phyloP scores from a whole-genome alignment of 2,888 invertebrate species.

The Lasioglossum pauxillum region DNA sequence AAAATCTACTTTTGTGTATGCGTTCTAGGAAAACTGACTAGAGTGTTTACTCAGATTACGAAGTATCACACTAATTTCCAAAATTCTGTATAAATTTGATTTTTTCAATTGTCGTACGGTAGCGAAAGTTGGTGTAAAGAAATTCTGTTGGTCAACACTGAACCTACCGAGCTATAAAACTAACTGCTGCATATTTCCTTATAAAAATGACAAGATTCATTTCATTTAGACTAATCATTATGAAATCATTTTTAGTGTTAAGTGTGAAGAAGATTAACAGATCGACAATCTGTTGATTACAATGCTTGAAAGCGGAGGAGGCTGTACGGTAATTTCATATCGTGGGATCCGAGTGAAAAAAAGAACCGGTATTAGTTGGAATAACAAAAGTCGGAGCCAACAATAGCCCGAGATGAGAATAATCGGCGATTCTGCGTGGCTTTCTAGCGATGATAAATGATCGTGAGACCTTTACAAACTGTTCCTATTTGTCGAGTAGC shows the following conservation, averaged over 20 bases:
- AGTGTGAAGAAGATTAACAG: too few species aligned
- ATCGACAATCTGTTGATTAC: not conserved
- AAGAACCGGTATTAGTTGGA: not conserved
- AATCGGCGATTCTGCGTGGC: not conserved
- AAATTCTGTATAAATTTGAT: not conserved
- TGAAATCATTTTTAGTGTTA: too few species aligned
- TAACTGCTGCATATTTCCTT: too few species aligned
- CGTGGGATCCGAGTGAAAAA: not conserved
- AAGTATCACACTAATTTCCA: not conserved
- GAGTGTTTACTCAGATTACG: not conserved
- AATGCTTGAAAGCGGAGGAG: not conserved
- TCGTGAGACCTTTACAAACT: not conserved
- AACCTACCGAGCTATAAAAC: too few species aligned
- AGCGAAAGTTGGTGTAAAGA: too few species aligned
- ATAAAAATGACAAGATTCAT: too few species aligned
- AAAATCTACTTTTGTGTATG: too few species aligned
- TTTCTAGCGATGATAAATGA: not conserved
- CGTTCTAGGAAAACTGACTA: too few species aligned
- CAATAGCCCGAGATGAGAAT: not conserved
- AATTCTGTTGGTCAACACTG: too few species aligned
- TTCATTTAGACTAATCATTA: too few species aligned
- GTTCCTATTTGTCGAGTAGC: constrained; percentile 4
- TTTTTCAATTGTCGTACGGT: too few species aligned
- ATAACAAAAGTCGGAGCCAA: not conserved
- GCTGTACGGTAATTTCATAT: not conserved